phyloP scores from a whole-genome alignment of 2,888 invertebrate species.

The Trimorus sp. region DNA sequence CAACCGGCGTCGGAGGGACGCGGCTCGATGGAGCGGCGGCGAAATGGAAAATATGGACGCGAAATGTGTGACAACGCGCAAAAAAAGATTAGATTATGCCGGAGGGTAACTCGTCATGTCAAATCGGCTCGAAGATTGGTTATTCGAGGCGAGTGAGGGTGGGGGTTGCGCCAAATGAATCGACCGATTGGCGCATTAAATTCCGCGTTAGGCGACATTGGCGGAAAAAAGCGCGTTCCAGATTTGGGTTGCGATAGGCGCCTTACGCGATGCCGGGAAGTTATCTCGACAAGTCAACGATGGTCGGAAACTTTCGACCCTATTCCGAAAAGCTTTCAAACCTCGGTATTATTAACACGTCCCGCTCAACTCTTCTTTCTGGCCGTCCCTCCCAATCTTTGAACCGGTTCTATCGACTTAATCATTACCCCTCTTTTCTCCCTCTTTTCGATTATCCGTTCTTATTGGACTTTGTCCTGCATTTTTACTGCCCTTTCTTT shows the following conservation, averaged over 20 bases:
- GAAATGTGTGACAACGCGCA: conserved; percentile 40
- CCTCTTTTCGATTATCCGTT: too few species aligned
- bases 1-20: too few species aligned
- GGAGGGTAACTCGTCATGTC: conserved; percentile 43
- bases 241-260: conserved; percentile 62
- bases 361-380: conserved; percentile 50
- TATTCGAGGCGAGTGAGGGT: conserved; percentile 10
- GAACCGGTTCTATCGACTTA: conserved; percentile 56
- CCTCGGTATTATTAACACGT: conserved; percentile 50
- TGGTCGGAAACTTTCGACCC: conserved; percentile 58
- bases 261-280: conserved; percentile 40
- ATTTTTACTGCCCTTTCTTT: too few species aligned
- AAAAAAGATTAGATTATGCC: conserved; percentile 52
- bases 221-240: conserved; percentile 52
- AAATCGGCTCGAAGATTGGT: conserved; percentile 56
- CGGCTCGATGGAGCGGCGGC: too few species aligned
- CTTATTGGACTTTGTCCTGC: too few species aligned
- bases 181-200: neutral
- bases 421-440: too few species aligned
- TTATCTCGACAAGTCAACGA: conserved; percentile 60
- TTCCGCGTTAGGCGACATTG: conserved; percentile 38
- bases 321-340: conserved; percentile 65
- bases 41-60: conserved; percentile 55
- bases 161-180: conserved; percentile 1
- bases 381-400: conserved; percentile 52